phyloP scores from a whole-genome alignment of 2,888 invertebrate species.

The Onchidella celtica region DNA sequence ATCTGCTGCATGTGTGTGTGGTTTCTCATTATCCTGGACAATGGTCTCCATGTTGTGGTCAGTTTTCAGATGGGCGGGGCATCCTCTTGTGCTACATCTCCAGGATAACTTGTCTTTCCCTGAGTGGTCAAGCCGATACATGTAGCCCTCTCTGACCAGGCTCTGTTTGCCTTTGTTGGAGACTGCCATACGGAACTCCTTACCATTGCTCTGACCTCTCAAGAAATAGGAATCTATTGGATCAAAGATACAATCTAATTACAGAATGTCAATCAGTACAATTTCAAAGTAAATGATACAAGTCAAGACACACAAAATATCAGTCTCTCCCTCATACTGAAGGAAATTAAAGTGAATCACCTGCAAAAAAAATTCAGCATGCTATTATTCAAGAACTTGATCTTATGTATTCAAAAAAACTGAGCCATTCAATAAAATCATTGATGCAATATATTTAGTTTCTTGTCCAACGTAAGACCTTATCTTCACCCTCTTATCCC shows the following conservation, averaged over 20 bases:
- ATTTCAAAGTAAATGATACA: neutral
- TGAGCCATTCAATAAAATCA: no score
- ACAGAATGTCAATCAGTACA: neutral
- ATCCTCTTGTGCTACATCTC: conserved; percentile 33
- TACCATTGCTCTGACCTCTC: conserved; percentile 38
- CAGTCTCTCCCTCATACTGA: neutral
- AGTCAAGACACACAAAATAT: neutral
- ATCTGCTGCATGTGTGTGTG: conserved; percentile 25
- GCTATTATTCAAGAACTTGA: no score
- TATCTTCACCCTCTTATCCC: no score
- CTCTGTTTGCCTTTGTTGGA: conserved; percentile 38
- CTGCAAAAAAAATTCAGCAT: no score
- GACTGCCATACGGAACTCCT: conserved; percentile 7
- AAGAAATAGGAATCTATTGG: neutral
- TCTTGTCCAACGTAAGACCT: no score
- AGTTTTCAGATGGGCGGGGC: conserved; percentile 27
- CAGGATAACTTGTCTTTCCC: conserved; percentile 31
- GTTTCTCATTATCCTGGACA: conserved; percentile 28
- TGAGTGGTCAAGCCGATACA: conserved; percentile 31
- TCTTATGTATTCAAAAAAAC: no score
- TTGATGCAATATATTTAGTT: no score
- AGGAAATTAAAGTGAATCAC: neutral
- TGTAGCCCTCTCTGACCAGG: conserved; percentile 23
- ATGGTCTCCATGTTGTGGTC: neutral
- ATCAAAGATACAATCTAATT: neutral